Conservation (phyloP, 2,113 vertebrate genomes). For the Siniperca knerii region DNA sequence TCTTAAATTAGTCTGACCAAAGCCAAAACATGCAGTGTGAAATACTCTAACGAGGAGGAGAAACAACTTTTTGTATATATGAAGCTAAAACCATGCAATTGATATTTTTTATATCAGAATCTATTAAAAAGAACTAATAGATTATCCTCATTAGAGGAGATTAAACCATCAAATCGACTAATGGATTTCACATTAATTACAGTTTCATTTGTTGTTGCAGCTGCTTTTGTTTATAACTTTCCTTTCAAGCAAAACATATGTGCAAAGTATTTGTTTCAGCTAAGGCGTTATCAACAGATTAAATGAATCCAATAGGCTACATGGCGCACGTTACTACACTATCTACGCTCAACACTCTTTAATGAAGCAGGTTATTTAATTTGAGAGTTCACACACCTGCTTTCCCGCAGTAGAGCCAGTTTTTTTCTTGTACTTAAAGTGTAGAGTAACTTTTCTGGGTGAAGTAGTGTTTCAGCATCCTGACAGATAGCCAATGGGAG, state of each 20-base stretch:
- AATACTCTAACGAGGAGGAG: not conserved
- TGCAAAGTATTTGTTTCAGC: not conserved
- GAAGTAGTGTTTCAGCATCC: not conserved
- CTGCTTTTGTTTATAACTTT: not conserved
- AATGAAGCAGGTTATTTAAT: no score
- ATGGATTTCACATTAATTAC: not conserved
- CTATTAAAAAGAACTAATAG: not conserved
- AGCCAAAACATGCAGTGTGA: not conserved
- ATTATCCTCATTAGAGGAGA: not conserved
- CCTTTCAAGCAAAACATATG: not conserved
- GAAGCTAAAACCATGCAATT: not conserved
- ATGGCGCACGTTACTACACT: not conserved
- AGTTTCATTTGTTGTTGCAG: not conserved
- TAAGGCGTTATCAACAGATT: not conserved
- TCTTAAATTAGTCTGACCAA: not conserved
- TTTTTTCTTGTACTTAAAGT: not conserved
- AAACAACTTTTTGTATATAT: not conserved
- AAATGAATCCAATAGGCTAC: not conserved
- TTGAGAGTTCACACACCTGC: not conserved
- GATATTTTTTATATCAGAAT: not conserved
- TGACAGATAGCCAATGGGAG: slow-evolving; percentile 87
- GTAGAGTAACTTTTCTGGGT: not conserved
- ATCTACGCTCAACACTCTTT: not conserved
- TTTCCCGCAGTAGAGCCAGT: not conserved
- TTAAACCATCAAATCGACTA: not conserved